Base-by-base conservation (phyloP, 2,888 invertebrate genomes). In the Cylindroiulus punctatus region DNA sequence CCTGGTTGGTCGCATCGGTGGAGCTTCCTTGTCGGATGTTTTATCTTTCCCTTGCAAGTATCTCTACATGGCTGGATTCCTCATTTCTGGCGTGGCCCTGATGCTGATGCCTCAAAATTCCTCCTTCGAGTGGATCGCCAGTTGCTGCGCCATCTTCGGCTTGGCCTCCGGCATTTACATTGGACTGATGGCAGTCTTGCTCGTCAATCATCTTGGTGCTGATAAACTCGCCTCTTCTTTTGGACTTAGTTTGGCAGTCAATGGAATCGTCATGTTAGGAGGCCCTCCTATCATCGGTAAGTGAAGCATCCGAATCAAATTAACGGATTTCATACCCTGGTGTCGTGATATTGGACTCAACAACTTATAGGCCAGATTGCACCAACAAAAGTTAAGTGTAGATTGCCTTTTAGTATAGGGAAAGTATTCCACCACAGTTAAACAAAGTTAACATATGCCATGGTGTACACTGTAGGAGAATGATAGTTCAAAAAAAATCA, bases 181-280 rank as follows among this genome's bases (percentile, higher is more conserved):
- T 0, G 96, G 96, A 4, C 94, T 96, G 19, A 96, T 96, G 0
- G 96, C 96, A 0, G 94, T 96, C 65, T 95, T 96, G 4, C 96
- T 96, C 95, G 95, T 96, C 0, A 96, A 96, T 90, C 94, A 96
- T 94, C 90, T 96, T 8, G 96, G 96, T 0, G 94, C 95, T 0
- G 96, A 96, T 88, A 92, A 95, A n/a, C 91, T 96, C 0, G 95
- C 96, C 89, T 95, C 96, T 0, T 95, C 96, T 0, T 96, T 96
- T 89, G 96, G 96, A 0, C 96, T 96, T 44, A 96, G 96, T 88
- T 91, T 96, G 44, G 96, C 96, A 89, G 93, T 96, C 17, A 96
- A 96, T 89, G 96, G 96, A 0, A 93, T 96, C 84, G 90, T 96
- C 32, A 96, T 96, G 90, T 90, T 96, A 81, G 91, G 95, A 1